These are phyloP conservation scores for Macrotus californicus DNA, from an alignment of 2,113 vertebrate genomes.

Conservation along the genomic window DNA sequence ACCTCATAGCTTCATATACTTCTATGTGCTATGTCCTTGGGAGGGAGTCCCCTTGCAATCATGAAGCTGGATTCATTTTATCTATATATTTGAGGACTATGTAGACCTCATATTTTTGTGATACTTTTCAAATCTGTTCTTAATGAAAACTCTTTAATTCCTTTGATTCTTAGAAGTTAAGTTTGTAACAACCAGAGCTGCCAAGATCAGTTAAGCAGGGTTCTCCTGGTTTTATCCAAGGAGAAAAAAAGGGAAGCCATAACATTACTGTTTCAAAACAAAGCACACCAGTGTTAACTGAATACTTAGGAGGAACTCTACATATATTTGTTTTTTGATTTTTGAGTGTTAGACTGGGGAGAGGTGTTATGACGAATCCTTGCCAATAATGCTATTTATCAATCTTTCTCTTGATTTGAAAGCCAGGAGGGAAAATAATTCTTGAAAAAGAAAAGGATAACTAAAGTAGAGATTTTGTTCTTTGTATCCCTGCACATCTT, in stretches of 20 bases:
- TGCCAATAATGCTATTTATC: neutral
- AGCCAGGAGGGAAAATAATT: neutral
- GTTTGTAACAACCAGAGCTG: constrained; percentile 7
- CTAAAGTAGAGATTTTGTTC: neutral
- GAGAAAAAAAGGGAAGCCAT: neutral
- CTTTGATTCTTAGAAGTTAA: constrained; percentile 25
- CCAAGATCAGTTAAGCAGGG: neutral
- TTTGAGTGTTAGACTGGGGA: neutral
- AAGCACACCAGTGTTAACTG: neutral
- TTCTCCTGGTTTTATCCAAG: constrained; percentile 28
- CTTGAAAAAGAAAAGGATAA: neutral
- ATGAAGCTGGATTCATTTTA: constrained; percentile 12
- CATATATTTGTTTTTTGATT: neutral
- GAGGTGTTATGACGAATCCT: neutral
- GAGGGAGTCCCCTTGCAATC: neutral
- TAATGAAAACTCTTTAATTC: constrained; percentile 13
- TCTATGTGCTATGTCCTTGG: neutral
- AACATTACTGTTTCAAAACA: neutral
- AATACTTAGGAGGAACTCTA: neutral
- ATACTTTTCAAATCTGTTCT: constrained; percentile 28
- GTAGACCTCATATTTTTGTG: neutral
- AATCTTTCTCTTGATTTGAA: neutral
- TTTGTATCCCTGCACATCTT: neutral
- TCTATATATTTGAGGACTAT: neutral
- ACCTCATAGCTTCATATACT: neutral